Conservation (phyloP, 2,888 invertebrate species). For the Acronicta alni region DNA sequence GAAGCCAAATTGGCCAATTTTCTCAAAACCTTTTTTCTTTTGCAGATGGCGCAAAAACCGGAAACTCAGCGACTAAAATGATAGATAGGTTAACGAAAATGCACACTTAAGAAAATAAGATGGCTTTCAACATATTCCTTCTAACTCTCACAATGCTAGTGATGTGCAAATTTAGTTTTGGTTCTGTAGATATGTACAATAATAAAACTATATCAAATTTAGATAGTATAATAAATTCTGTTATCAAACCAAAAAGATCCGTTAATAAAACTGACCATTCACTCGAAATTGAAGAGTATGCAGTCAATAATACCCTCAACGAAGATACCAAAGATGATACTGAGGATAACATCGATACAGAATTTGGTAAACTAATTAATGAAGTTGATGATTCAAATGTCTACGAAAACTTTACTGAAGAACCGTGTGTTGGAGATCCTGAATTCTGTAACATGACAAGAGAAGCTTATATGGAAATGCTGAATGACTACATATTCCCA, state of each 20-base stretch:
- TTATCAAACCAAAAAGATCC: slow-evolving; percentile 26
- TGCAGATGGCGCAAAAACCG: slow-evolving; percentile 56
- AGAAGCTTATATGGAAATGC: slow-evolving; percentile 90
- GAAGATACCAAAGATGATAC: slow-evolving; percentile 40
- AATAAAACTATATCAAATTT: slow-evolving; percentile 44
- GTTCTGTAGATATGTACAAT: slow-evolving; percentile 19
- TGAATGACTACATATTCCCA: slow-evolving; percentile 92
- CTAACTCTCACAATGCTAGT: slow-evolving; percentile 27
- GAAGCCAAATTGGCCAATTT: slow-evolving; percentile 32
- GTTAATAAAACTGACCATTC: slow-evolving; percentile 35
- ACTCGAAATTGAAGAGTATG: slow-evolving; percentile 49
- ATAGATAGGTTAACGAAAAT: slow-evolving; percentile 25
- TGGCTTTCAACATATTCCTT: slow-evolving; percentile 39
- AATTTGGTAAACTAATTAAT: slow-evolving; percentile 57
- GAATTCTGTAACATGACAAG: slow-evolving; percentile 85
- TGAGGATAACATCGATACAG: slow-evolving; percentile 45
- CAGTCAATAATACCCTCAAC: slow-evolving; percentile 37
- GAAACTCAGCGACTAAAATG: slow-evolving; percentile 24
- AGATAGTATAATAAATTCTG: slow-evolving; percentile 61
- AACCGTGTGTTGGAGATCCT: slow-evolving; percentile 82
- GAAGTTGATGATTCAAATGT: slow-evolving; percentile 56
- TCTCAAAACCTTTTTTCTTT: slow-evolving; percentile 34
- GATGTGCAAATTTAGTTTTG: slow-evolving; percentile 23
- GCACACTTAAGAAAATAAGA: slow-evolving; percentile 47
- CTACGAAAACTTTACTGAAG: slow-evolving; percentile 65